A percentile compares a stretch with the other conserved stretches of the same genome.
Evolutionary conservation across 2,888 invertebrate genomes (phyloP).

Genomic region (Siphlonurus alternatus): DNA sequence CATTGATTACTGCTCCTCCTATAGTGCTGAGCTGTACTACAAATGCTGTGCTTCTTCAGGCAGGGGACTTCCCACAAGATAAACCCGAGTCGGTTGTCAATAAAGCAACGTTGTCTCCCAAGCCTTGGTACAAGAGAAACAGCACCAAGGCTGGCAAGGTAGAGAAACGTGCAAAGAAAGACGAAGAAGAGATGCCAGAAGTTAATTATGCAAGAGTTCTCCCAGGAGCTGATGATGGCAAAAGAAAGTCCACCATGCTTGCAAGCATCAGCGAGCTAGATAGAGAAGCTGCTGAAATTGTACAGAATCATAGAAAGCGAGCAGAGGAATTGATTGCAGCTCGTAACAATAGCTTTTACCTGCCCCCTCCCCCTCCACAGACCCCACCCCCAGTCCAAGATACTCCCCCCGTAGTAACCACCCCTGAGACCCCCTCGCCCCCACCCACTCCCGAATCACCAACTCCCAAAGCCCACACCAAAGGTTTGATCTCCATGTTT

Average conservation of each 20-base stretch:
- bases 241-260: slow-evolving; percentile 39
- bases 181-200: slow-evolving; percentile 26
- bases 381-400: slow-evolving; percentile 20
- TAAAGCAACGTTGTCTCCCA: slow-evolving; percentile 29
- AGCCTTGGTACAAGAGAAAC: slow-evolving; percentile 48
- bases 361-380: slow-evolving; percentile 11
- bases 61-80: slow-evolving; percentile 2
- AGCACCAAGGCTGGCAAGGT: slow-evolving; percentile 10
- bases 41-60: slow-evolving; percentile 1
- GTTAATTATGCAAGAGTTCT: slow-evolving; percentile 32
- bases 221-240: slow-evolving; percentile 17
- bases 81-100: background rate
- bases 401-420: slow-evolving; percentile 20
- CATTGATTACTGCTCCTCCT: background rate
- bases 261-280: slow-evolving; percentile 66
- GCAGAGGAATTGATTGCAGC: slow-evolving; percentile 19
- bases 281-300: slow-evolving; percentile 57
- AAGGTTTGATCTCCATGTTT: slow-evolving; percentile 38
- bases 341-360: slow-evolving; percentile 21
- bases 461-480: slow-evolving; percentile 13
- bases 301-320: slow-evolving; percentile 34
- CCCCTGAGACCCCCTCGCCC: slow-evolving; percentile 16
- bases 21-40: background rate
- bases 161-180: slow-evolving; percentile 11
- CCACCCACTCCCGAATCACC: slow-evolving; percentile 17